These are phyloP conservation scores for Prorops nasuta DNA, from an alignment of 1,140 invertebrate genomes.

Conservation along the genomic window DNA sequence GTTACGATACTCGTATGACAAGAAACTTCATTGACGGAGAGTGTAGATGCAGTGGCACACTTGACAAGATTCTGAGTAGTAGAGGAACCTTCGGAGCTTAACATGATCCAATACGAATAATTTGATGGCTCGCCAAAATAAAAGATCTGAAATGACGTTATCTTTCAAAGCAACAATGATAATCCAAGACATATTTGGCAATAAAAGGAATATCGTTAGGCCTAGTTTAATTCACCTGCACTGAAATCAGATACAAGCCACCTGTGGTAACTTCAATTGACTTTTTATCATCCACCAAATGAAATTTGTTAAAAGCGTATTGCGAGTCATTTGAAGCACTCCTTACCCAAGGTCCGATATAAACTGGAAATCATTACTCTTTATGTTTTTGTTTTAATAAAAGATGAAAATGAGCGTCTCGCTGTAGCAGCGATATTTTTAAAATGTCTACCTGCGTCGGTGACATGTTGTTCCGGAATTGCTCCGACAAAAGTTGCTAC, in stretches of 20 bases:
- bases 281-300: slow-evolving; percentile 44
- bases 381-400: background rate
- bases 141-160: slow-evolving; percentile 36
- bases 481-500: slow-evolving; percentile 46
- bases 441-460: slow-evolving; percentile 47
- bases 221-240: slow-evolving; percentile 42
- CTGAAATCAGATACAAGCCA: slow-evolving; percentile 48
- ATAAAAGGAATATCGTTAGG: no score
- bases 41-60: slow-evolving; percentile 37
- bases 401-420: background rate
- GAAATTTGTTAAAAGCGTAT: slow-evolving; percentile 45
- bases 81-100: slow-evolving; percentile 40
- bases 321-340: slow-evolving; percentile 33
- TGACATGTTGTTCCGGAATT: slow-evolving; percentile 42
- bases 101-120: slow-evolving; percentile 46
- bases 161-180: no score
- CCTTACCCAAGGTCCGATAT: slow-evolving; percentile 48
- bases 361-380: slow-evolving; percentile 24
- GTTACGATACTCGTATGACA: slow-evolving; percentile 42
- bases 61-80: slow-evolving; percentile 34
- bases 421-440: slow-evolving; percentile 16
- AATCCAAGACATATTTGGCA: no score
- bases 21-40: slow-evolving; percentile 36
- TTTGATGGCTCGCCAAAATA: slow-evolving; percentile 41
- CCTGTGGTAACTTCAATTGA: slow-evolving; percentile 44